phyloP scores from a whole-genome alignment of 2,797 vertebrate genomes.

The Acanthis flammea region DNA sequence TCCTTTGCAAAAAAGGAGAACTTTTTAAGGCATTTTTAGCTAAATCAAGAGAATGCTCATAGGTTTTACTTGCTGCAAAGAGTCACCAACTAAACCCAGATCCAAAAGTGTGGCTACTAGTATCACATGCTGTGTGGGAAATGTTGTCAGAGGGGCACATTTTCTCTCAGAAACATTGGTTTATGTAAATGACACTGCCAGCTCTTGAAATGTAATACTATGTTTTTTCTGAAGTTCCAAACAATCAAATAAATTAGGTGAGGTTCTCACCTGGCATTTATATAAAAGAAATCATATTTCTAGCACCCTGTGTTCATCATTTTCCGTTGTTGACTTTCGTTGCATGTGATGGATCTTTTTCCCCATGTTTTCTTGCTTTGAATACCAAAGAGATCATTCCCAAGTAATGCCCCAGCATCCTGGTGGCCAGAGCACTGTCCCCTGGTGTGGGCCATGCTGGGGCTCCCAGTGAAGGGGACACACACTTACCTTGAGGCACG shows the following conservation, averaged over 20 bases:
- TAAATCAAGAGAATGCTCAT: not conserved
- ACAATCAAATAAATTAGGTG: not conserved
- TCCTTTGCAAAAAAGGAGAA: not conserved
- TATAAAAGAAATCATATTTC: not conserved
- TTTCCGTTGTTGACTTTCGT: fast-evolving
- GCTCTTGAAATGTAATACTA: not conserved
- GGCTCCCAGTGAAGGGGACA: not conserved
- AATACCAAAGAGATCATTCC: not conserved
- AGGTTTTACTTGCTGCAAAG: not conserved
- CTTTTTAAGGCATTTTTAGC: not conserved
- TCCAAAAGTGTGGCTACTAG: not conserved
- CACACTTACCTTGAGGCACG: conserved; percentile 82
- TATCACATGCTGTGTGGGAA: not conserved
- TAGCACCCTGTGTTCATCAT: not conserved
- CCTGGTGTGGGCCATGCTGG: not conserved
- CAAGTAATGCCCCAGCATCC: not conserved
- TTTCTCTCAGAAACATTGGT: not conserved
- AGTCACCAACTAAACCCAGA: not conserved
- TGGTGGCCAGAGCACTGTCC: fast-evolving
- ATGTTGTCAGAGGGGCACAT: fast-evolving
- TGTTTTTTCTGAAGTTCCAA: not conserved
- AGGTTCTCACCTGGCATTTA: not conserved
- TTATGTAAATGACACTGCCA: not conserved
- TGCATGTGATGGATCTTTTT: not conserved
- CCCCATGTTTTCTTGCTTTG: fast-evolving